Conservation (phyloP, 2,113 vertebrate genomes). For the Phrynocephalus versicolor region DNA sequence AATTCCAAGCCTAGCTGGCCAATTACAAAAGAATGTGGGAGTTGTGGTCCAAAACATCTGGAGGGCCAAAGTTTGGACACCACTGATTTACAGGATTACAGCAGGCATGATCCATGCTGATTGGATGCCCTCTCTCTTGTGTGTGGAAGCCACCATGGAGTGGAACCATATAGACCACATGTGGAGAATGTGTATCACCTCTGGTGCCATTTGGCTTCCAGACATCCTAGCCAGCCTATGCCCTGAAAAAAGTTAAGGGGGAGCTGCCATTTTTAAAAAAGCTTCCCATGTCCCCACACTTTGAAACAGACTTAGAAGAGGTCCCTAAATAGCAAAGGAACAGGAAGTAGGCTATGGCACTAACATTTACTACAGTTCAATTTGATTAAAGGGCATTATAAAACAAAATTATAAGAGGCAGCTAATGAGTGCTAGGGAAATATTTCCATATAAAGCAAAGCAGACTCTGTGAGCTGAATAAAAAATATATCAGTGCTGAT, state of each 20-base stretch:
- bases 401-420: slow-evolving; percentile 7
- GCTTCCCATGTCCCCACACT: not conserved
- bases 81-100: no score
- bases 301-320: not conserved
- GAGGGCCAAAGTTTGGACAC: no score
- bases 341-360: not conserved
- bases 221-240: not conserved
- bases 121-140: not conserved
- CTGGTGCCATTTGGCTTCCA: not conserved
- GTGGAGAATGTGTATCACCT: not conserved
- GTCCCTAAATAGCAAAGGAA: not conserved
- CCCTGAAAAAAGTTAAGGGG: not conserved
- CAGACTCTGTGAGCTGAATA: not conserved
- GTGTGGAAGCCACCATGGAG: not conserved
- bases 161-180: not conserved
- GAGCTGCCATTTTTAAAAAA: not conserved
- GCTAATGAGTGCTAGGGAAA: not conserved
- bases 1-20: no score
- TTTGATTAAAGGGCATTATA: not conserved
- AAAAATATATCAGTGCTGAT: not conserved
- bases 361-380: slow-evolving; percentile 4
- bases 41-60: no score
- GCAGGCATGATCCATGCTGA: no score
- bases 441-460: not conserved
- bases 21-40: no score